Conservation (phyloP, 2,113 vertebrate genomes). For the Ictidomys tridecemlineatus region DNA sequence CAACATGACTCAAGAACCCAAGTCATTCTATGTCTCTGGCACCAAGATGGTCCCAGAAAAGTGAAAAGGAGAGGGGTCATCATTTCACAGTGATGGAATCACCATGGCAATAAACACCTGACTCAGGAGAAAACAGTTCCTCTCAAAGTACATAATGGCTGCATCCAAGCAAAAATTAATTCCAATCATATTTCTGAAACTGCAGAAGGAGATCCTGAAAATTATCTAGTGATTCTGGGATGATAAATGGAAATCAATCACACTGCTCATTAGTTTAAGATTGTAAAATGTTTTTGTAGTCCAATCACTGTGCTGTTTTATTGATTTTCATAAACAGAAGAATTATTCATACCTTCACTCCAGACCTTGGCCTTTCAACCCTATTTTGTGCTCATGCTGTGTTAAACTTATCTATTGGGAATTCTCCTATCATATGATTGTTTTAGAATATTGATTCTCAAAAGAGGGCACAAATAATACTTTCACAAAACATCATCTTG, state of each 20-base stretch:
- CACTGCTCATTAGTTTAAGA: background rate
- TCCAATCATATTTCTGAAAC: constrained; percentile 21
- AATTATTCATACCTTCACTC: background rate
- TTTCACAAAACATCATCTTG: background rate
- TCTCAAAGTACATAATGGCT: background rate
- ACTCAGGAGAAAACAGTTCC: background rate
- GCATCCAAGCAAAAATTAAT: constrained; percentile 43
- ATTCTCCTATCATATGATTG: background rate
- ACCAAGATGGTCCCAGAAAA: background rate
- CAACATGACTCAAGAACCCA: background rate
- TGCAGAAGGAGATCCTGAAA: background rate
- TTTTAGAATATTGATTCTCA: background rate
- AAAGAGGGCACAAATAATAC: background rate
- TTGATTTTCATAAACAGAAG: constrained; percentile 60
- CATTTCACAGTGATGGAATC: background rate
- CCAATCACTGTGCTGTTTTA: background rate
- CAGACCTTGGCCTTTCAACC: background rate
- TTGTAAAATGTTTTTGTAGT: background rate
- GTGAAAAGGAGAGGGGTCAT: background rate
- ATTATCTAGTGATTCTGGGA: background rate
- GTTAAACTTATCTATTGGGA: background rate
- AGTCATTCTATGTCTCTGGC: background rate
- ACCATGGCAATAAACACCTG: background rate
- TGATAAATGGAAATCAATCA: constrained; percentile 33
- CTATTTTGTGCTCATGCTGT: background rate